Evolutionary conservation across 2,888 invertebrate species (phyloP).

Genomic region (Aleiodes testaceus): DNA sequence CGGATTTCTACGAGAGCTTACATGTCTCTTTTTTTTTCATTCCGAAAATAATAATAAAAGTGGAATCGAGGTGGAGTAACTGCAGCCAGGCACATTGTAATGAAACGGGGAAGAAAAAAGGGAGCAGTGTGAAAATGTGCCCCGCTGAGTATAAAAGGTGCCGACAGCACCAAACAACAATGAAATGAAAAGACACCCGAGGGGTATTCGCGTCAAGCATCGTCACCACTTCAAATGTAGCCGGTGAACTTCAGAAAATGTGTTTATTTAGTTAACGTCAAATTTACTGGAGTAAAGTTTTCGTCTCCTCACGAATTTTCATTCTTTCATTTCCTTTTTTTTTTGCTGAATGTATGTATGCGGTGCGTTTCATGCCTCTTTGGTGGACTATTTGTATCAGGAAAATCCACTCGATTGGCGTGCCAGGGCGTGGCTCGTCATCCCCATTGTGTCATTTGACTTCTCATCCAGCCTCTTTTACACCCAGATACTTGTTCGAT

Average conservation of each 20-base stretch:
- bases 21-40: no score
- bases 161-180: conserved; percentile 51
- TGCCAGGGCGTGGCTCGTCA: conserved; percentile 69
- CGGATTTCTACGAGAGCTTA: not conserved
- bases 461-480: conserved; percentile 44
- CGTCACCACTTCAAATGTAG: conserved; percentile 69
- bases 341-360: conserved; percentile 18
- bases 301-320: conserved; percentile 6
- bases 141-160: conserved; percentile 51
- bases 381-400: conserved; percentile 53
- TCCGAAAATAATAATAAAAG: conserved; percentile 19
- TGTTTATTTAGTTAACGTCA: conserved; percentile 72
- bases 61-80: conserved; percentile 30
- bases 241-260: conserved; percentile 63
- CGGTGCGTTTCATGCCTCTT: conserved; percentile 31
- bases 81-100: conserved; percentile 19
- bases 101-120: conserved; percentile 30
- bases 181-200: conserved; percentile 42
- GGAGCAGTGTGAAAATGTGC: conserved; percentile 46
- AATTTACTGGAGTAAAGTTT: conserved; percentile 65
- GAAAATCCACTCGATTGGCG: conserved; percentile 59
- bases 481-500: conserved; percentile 26
- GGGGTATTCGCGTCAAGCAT: conserved; percentile 43
- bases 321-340: conserved; percentile 6
- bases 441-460: conserved; percentile 53